Conservation (phyloP, 2,797 vertebrate species). For the Pangasius larnaudii region DNA sequence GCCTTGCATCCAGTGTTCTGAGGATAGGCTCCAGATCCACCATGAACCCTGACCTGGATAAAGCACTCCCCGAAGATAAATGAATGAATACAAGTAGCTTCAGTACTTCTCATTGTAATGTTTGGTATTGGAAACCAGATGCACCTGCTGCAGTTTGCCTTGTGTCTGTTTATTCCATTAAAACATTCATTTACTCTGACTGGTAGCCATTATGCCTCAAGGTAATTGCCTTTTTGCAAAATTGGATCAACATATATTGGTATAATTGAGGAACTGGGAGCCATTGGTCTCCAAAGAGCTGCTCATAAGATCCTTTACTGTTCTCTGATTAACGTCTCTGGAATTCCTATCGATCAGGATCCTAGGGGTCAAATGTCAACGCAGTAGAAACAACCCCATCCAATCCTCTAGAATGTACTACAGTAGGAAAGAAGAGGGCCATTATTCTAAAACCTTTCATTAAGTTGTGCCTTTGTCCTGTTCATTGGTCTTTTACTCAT, state of each 20-base stretch:
- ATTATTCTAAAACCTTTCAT: not conserved
- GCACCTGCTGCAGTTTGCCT: slow-evolving; percentile 3
- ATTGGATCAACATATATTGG: slow-evolving; percentile 4
- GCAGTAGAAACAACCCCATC: not conserved
- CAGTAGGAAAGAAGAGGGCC: not conserved
- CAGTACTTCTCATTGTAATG: not conserved
- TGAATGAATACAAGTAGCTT: not conserved
- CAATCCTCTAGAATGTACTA: not conserved
- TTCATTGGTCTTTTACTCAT: not conserved
- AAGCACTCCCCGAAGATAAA: not conserved
- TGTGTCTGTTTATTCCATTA: slow-evolving; percentile 14
- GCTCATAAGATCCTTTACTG: slow-evolving; percentile 33
- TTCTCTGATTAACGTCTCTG: slow-evolving; percentile 33
- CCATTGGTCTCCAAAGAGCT: slow-evolving; percentile 17
- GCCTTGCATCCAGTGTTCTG: not conserved
- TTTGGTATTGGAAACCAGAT: not conserved
- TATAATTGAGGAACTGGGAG: slow-evolving; percentile 36
- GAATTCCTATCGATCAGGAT: slow-evolving; percentile 11
- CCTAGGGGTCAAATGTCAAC: slow-evolving; percentile 27
- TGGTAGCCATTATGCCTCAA: slow-evolving; percentile 9
- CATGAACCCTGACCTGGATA: no score
- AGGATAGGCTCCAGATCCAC: not conserved
- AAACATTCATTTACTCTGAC: not conserved
- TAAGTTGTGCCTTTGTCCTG: not conserved
- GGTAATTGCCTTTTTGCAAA: slow-evolving; percentile 42